These are phyloP conservation scores for Nomia melanderi DNA, from an alignment of 1,140 invertebrate genomes.

Conservation along the genomic window DNA sequence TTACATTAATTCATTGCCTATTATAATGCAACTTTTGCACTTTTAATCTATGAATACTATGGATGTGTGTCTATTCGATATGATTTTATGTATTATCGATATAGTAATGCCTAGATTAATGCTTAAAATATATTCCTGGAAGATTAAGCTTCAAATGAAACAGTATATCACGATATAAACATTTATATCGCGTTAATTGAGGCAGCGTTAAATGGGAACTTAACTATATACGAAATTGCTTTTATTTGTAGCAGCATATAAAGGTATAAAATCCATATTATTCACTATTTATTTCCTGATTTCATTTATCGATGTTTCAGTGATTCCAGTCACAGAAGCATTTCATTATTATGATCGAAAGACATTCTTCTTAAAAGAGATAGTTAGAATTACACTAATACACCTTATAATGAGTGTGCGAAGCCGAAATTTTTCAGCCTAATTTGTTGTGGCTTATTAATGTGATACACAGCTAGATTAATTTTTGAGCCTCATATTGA, in stretches of 20 bases:
- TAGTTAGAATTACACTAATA: conserved; percentile 16
- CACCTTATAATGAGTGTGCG: conserved; percentile 2
- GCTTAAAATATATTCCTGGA: too few species aligned
- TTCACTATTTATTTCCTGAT: conserved; percentile 18
- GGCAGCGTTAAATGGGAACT: too few species aligned
- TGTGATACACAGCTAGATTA: conserved; percentile 37
- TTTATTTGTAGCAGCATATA: too few species aligned
- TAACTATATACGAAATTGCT: too few species aligned
- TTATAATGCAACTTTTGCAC: conserved; percentile 26
- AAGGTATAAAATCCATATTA: conserved; percentile 26
- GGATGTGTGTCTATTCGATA: conserved; percentile 2
- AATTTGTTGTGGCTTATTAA: conserved; percentile 44
- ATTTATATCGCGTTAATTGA: too few species aligned
- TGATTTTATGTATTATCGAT: neutral
- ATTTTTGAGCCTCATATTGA: conserved; percentile 20
- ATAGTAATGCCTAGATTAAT: too few species aligned
- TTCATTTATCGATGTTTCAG: conserved; percentile 10
- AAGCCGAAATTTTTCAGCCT: conserved; percentile 1
- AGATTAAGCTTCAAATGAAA: too few species aligned
- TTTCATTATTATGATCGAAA: conserved; percentile 10
- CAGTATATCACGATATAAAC: too few species aligned
- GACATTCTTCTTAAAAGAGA: conserved; percentile 1
- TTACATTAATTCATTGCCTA: conserved; percentile 32
- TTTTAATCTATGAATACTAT: conserved; percentile 36
- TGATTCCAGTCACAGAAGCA: neutral